Conservation (phyloP, 2,888 invertebrate species). For the Acheta domesticus region DNA sequence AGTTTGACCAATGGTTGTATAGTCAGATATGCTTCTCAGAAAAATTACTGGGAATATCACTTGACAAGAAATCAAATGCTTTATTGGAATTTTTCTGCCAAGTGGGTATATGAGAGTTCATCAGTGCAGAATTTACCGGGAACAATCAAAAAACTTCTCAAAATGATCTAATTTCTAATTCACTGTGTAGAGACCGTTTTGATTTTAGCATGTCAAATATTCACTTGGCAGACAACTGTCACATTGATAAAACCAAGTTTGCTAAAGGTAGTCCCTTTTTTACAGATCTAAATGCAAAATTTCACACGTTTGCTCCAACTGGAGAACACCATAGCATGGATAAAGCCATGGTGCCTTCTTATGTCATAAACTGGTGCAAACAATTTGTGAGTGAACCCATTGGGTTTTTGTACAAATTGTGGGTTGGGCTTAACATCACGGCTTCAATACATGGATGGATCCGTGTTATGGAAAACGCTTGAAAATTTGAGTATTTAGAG, state of each 20-base stretch:
- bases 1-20: too few species aligned
- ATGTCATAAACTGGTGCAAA: constrained; percentile 19
- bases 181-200: constrained; percentile 42
- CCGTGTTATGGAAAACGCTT: constrained; percentile 19
- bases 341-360: constrained; percentile 25
- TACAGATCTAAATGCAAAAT: constrained; percentile 39
- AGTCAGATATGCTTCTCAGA: too few species aligned
- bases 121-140: too few species aligned
- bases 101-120: too few species aligned
- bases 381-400: constrained; percentile 28
- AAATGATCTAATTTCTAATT: constrained; percentile 33
- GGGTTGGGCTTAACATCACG: constrained; percentile 20
- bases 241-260: constrained; percentile 38
- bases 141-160: too few species aligned
- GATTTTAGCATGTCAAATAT: constrained; percentile 41
- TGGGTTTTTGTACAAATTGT: constrained; percentile 25
- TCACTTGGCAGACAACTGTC: constrained; percentile 41
- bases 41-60: too few species aligned
- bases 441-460: constrained; percentile 25
- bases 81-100: too few species aligned
- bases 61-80: too few species aligned
- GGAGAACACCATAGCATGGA: constrained; percentile 21
- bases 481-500: neutral
- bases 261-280: constrained; percentile 42
- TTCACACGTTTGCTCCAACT: constrained; percentile 27